Evolutionary conservation across 2,113 vertebrate species (phyloP).

Genomic region (Cricetomys ansorgei): DNA sequence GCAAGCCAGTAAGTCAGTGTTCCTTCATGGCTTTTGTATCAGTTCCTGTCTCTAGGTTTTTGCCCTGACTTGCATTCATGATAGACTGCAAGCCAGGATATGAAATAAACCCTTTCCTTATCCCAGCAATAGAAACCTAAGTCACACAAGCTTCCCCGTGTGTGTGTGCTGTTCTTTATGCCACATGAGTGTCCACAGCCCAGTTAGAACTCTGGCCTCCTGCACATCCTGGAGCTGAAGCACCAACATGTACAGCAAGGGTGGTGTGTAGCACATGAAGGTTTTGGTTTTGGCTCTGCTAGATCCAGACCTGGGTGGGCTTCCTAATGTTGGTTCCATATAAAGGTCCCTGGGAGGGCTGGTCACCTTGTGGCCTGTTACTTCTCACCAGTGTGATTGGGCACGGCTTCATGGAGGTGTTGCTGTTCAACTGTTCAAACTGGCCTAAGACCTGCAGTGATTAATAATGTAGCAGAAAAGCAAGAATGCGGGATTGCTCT

Average conservation of each 20-base stretch:
- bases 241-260: background rate
- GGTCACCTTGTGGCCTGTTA: background rate
- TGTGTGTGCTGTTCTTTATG: background rate
- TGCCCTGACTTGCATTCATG: background rate
- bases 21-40: background rate
- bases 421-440: background rate
- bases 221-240: background rate
- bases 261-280: background rate
- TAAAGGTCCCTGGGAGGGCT: background rate
- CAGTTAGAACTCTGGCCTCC: background rate
- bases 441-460: background rate
- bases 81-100: background rate
- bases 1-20: background rate
- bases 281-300: background rate
- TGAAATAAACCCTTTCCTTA: background rate
- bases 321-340: background rate
- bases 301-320: background rate
- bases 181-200: background rate
- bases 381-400: background rate
- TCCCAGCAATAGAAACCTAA: background rate
- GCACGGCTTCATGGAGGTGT: background rate
- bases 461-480: background rate
- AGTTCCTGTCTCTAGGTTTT: background rate
- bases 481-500: background rate
- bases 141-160: background rate